A percentile compares a stretch with the other conserved stretches of the same genome.
Evolutionary conservation across 1,140 invertebrate genomes (phyloP).

Genomic region (Tetragnatha versicolor): DNA sequence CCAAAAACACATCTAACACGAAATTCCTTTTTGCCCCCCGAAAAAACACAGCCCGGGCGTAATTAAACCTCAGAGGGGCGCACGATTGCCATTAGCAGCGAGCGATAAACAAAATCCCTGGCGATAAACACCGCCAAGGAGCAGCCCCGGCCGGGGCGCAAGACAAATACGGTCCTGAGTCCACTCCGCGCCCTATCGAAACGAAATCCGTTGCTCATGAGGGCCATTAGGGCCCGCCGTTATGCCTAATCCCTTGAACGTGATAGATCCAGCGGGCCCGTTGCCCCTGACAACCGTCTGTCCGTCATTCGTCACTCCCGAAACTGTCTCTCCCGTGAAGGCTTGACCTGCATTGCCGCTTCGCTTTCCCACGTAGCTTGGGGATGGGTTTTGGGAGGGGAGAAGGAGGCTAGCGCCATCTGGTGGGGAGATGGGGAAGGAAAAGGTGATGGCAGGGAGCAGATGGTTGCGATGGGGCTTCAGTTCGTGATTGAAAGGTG

Average conservation of each 20-base stretch:
- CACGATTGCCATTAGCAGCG: too few species aligned
- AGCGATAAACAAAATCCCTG: background rate
- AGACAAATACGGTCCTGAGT: constrained; percentile 30
- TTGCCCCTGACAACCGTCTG: constrained; percentile 55
- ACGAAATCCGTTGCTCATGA: constrained; percentile 54
- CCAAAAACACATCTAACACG: background rate
- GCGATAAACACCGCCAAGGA: constrained; percentile 45
- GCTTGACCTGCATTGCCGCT: constrained; percentile 46
- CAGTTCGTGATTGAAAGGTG: background rate
- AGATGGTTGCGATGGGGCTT: background rate
- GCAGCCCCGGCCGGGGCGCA: background rate
- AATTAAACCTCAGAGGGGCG: too few species aligned
- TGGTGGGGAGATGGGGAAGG: background rate
- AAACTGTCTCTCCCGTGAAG: constrained; percentile 42
- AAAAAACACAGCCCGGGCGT: too few species aligned
- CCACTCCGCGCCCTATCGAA: constrained; percentile 55
- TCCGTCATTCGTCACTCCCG: constrained; percentile 52
- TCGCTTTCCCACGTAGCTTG: constrained; percentile 33
- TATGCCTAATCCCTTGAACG: constrained; percentile 54
- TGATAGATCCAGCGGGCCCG: constrained; percentile 47
- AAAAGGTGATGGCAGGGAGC: constrained; percentile 12
- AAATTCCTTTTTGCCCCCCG: background rate
- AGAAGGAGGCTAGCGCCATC: constrained; percentile 40
- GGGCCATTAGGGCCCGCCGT: constrained; percentile 53
- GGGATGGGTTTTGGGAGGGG: too few species aligned